phyloP scores from a whole-genome alignment of 2,888 invertebrate species.

The Synergus japonicus region DNA sequence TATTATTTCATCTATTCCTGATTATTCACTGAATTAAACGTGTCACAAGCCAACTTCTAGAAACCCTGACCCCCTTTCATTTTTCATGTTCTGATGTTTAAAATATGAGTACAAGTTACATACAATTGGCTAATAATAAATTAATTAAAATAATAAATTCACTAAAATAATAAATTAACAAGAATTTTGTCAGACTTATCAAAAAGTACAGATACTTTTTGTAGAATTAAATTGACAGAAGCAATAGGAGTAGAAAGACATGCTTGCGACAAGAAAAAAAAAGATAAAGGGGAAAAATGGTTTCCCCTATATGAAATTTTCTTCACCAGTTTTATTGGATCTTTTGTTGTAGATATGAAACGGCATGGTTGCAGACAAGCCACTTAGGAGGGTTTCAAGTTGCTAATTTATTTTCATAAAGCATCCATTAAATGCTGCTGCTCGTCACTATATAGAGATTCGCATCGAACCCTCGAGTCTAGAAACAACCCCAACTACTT shows the following conservation, averaged over 20 bases:
- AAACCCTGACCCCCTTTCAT: not conserved
- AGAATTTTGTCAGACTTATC: no score
- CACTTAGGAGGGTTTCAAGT: slow-evolving; percentile 32
- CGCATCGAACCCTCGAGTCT: slow-evolving; percentile 29
- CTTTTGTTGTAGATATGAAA: slow-evolving; percentile 8
- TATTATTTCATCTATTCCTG: slow-evolving; percentile 25
- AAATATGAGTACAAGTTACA: no score
- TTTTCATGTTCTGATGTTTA: no score
- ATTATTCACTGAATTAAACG: slow-evolving; percentile 21
- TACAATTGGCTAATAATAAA: no score
- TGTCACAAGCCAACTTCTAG: slow-evolving; percentile 12
- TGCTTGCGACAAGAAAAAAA: not conserved
- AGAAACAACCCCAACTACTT: slow-evolving; percentile 35
- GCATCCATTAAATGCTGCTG: slow-evolving; percentile 40
- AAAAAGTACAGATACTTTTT: no score
- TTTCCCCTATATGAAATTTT: slow-evolving; percentile 4
- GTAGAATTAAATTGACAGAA: no score
- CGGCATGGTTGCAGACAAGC: slow-evolving; percentile 18
- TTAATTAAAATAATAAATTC: no score
- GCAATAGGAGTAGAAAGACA: no score
- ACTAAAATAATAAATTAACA: no score
- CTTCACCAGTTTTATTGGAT: not conserved
- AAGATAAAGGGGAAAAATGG: not conserved
- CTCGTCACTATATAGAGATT: slow-evolving; percentile 33
- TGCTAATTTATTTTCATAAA: slow-evolving; percentile 39